phyloP scores from a whole-genome alignment of 1,140 invertebrate genomes.

The Leptinotarsa texana region DNA sequence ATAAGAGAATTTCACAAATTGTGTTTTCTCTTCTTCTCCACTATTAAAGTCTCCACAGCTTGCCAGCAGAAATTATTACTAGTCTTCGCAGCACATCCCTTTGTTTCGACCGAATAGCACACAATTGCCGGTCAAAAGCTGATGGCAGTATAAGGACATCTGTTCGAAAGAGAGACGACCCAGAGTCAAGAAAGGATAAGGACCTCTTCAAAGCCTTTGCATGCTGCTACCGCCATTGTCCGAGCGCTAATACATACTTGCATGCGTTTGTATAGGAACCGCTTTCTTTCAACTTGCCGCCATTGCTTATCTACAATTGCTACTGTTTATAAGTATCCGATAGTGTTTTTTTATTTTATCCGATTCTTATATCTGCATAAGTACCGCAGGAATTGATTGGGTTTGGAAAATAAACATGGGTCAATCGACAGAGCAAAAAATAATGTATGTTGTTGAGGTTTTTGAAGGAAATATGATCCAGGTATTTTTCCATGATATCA shows the following conservation, averaged over 20 bases:
- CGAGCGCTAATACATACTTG: constrained; percentile 46
- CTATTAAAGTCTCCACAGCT: not conserved
- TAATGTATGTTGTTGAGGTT: no score
- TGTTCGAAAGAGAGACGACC: constrained; percentile 14
- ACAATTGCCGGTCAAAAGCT: constrained; percentile 25
- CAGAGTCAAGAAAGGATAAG: constrained; percentile 1
- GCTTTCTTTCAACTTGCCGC: constrained; percentile 43
- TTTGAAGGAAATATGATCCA: no score
- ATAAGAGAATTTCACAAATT: no score
- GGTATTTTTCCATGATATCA: no score
- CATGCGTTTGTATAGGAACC: constrained; percentile 46
- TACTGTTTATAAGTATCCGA: constrained; percentile 39
- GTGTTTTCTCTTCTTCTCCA: not conserved
- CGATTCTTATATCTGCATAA: constrained; percentile 22
- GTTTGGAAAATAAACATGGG: not conserved
- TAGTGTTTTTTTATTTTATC: constrained; percentile 34
- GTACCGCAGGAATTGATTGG: constrained; percentile 23
- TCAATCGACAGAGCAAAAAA: no score
- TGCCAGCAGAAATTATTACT: constrained; percentile 18
- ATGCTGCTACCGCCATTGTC: constrained; percentile 39
- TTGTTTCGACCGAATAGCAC: constrained; percentile 22
- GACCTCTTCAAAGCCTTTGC: constrained; percentile 17
- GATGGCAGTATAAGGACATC: constrained; percentile 29
- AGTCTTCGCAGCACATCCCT: constrained; percentile 19
- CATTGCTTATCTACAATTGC: constrained; percentile 44